Conservation (phyloP, 2,113 vertebrate genomes). For the Grammomys surdaster region DNA sequence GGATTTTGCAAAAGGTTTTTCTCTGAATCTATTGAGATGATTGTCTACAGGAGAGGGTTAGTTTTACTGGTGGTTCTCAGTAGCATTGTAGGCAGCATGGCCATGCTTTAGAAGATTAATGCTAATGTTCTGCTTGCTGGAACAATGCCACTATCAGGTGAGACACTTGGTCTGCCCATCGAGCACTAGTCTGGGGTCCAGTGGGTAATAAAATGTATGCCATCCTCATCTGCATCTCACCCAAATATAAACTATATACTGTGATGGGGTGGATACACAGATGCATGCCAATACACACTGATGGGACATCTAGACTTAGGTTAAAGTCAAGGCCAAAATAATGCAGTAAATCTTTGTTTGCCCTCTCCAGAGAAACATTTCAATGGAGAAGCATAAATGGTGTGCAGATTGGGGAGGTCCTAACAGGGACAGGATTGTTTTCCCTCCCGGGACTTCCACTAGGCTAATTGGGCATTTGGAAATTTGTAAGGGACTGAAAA, state of each 20-base stretch:
- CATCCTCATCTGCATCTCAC: background rate
- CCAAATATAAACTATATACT: background rate
- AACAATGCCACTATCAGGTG: background rate
- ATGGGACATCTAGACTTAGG: background rate
- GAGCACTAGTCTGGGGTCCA: background rate
- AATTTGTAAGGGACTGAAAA: conserved; percentile 41
- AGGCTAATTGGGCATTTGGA: background rate
- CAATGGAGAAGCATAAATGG: no score
- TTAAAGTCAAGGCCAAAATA: background rate
- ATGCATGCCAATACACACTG: fast-evolving
- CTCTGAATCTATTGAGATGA: background rate
- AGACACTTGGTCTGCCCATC: background rate
- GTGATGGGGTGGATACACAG: background rate
- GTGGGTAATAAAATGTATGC: background rate
- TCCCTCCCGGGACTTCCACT: background rate
- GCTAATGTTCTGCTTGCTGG: background rate
- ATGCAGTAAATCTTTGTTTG: fast-evolving
- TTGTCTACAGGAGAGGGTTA: no score
- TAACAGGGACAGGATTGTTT: no score
- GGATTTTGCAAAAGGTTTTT: background rate
- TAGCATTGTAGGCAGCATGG: no score
- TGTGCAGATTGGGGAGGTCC: no score
- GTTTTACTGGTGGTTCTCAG: background rate
- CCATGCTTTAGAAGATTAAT: background rate
- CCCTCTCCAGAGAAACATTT: background rate